Conservation (phyloP, 53 echinoderm and acorn worm genomes). For the Zoroaster sp. region DNA sequence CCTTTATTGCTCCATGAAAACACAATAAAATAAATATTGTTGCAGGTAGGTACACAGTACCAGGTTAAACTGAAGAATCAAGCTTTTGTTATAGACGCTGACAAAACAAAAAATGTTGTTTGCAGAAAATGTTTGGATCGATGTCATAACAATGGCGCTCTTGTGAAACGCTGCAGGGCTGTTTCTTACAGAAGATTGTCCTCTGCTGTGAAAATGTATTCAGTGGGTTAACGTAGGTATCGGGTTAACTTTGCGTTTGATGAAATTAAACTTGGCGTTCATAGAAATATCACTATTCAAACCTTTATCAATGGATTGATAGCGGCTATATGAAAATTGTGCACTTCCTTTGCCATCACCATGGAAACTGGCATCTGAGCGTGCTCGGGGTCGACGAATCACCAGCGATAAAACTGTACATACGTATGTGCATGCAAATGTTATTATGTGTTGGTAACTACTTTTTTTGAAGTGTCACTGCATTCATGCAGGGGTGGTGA, state of each 20-base stretch:
- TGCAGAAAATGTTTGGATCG: not conserved
- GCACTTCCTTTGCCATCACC: not conserved
- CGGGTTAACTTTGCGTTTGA: not conserved
- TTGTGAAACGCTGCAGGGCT: not conserved
- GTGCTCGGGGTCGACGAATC: slow-evolving; percentile 47
- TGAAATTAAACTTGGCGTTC: not conserved
- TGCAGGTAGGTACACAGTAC: too few relatives aligned
- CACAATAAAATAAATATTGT: not conserved
- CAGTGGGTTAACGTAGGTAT: not conserved
- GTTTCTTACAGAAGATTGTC: not conserved
- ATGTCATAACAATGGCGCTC: not conserved
- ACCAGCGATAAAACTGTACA: slow-evolving; percentile 49
- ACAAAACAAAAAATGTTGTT: not conserved
- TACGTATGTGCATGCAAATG: slow-evolving; percentile 9
- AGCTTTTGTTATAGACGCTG: not conserved
- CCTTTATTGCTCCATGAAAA: not conserved
- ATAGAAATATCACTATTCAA: slow-evolving; percentile 2
- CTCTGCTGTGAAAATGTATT: not conserved
- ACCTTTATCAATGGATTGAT: slow-evolving; percentile 62
- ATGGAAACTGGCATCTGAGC: slow-evolving; percentile 16
- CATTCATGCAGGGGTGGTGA: not conserved
- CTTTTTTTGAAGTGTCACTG: too few relatives aligned
- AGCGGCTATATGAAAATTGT: not conserved
- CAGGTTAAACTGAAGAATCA: not conserved
- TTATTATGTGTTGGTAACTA: too few relatives aligned